Evolutionary conservation across 2,113 vertebrate genomes (phyloP).

Genomic region (Leptosomus discolor): DNA sequence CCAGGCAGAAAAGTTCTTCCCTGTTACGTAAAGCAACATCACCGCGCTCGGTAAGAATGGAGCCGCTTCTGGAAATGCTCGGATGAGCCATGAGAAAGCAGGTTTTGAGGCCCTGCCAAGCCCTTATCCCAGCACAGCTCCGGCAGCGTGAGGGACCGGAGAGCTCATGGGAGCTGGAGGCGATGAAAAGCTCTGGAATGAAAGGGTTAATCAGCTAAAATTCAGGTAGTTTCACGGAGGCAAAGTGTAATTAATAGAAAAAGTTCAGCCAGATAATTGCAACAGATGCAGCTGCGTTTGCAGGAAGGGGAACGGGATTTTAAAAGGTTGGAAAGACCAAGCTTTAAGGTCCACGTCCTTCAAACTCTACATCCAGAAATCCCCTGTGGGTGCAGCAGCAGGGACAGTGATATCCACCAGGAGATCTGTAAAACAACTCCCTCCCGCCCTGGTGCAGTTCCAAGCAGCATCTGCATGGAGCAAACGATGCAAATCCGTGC

Average conservation of each 20-base stretch:
- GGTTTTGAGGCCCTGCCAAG: accelerated
- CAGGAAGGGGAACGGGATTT: background rate
- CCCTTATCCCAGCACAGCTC: background rate
- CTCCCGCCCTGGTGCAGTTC: accelerated
- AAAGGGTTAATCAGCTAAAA: background rate
- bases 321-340: background rate
- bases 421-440: background rate
- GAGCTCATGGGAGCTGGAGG: background rate
- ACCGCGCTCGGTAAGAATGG: accelerated
- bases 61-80: background rate
- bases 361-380: background rate
- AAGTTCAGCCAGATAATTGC: background rate
- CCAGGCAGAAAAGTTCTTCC: background rate
- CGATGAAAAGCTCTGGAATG: background rate
- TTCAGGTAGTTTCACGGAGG: background rate
- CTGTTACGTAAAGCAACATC: background rate
- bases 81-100: background rate
- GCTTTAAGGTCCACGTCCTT: background rate
- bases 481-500: background rate
- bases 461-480: background rate
- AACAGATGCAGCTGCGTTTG: background rate
- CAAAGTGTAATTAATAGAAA: background rate
- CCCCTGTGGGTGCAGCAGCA: background rate
- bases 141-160: accelerated
- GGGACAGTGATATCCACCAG: background rate